These are phyloP conservation scores for Rhinoraja longicauda DNA, from an alignment of 2,797 vertebrate species.

Conservation along the genomic window DNA sequence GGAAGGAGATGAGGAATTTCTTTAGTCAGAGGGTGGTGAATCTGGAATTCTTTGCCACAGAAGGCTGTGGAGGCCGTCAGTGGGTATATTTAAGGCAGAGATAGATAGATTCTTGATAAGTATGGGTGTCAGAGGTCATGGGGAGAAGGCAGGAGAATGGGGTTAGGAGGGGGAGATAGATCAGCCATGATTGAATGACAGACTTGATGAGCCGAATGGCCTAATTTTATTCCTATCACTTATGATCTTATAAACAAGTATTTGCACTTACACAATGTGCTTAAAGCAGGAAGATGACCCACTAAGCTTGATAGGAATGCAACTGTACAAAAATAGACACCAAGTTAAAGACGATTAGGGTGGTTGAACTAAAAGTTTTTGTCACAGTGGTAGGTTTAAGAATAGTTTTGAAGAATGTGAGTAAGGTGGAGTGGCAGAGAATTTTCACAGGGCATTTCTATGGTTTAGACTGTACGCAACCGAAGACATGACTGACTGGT, in stretches of 20 bases:
- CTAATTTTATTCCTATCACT: too few species aligned
- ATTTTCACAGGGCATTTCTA: neutral
- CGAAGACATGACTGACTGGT: neutral
- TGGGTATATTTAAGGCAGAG: too few species aligned
- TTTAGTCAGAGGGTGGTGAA: too few species aligned
- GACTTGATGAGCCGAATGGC: too few species aligned
- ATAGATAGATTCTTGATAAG: too few species aligned
- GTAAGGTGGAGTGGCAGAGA: neutral
- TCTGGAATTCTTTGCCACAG: too few species aligned
- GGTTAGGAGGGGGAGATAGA: too few species aligned
- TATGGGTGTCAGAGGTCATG: too few species aligned
- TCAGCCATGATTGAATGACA: too few species aligned
- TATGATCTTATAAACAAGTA: neutral
- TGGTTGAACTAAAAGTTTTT: neutral
- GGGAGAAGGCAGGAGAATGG: too few species aligned
- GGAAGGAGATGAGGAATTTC: too few species aligned
- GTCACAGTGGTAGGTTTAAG: neutral
- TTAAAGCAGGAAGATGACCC: neutral
- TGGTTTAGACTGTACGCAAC: neutral
- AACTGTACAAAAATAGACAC: neutral
- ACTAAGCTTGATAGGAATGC: neutral
- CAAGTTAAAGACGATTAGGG: neutral
- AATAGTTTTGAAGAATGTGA: neutral
- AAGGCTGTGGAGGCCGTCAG: too few species aligned
- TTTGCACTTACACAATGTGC: neutral